Percentiles rank a stretch among this genome's conserved stretches.
Conservation (phyloP, 2,888 invertebrate species). For the Iselma pallidipennis region DNA sequence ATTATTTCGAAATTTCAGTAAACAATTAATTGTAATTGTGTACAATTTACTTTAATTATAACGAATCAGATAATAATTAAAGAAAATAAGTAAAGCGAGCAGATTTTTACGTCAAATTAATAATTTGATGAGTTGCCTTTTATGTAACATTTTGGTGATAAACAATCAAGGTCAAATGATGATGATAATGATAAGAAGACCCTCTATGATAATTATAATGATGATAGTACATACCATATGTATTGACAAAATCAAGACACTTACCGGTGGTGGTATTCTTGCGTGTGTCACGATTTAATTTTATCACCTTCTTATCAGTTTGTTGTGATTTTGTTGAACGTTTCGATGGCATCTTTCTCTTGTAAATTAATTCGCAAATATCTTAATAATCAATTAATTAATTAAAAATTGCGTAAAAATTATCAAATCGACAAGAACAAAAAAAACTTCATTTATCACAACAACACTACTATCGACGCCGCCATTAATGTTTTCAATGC, state of each 20-base stretch:
- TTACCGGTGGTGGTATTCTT: slow-evolving; percentile 24
- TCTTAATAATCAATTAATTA: neutral
- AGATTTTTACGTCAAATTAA: too few species aligned
- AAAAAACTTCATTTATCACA: slow-evolving; percentile 21
- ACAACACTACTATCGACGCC: slow-evolving; percentile 26
- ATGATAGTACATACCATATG: too few species aligned
- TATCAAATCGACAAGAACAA: neutral
- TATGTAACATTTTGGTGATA: too few species aligned
- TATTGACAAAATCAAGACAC: slow-evolving; percentile 18
- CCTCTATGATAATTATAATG: neutral
- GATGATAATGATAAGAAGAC: too few species aligned
- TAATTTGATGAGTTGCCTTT: too few species aligned
- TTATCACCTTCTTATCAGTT: slow-evolving; percentile 16
- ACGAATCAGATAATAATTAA: neutral
- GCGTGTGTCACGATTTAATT: slow-evolving; percentile 2
- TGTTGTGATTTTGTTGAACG: slow-evolving; percentile 13
- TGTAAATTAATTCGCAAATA: slow-evolving; percentile 1
- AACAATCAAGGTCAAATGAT: too few species aligned
- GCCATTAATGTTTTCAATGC: slow-evolving; percentile 28
- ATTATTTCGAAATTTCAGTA: too few species aligned
- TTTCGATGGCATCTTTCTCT: slow-evolving; percentile 16
- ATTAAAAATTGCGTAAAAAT: neutral
- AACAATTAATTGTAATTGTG: neutral
- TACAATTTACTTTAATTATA: neutral
- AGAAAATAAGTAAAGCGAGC: too few species aligned